phyloP scores from a whole-genome alignment of 1,140 invertebrate genomes.

The Mizuhopecten yessoensis region DNA sequence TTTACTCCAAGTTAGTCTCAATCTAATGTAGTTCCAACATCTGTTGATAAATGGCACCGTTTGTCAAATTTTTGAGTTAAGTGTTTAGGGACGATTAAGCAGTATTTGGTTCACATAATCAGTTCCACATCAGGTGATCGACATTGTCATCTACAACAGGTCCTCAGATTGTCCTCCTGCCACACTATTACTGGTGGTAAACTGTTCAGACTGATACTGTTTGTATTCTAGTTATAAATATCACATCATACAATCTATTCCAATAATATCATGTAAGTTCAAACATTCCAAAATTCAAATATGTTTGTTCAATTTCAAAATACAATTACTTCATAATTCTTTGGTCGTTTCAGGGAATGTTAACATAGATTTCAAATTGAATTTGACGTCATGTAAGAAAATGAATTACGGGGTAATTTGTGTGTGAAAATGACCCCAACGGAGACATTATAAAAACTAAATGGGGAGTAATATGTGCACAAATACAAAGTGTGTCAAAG shows the following conservation, averaged over 20 bases:
- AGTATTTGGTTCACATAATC: background rate
- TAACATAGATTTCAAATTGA: background rate
- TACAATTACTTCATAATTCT: too few relatives aligned
- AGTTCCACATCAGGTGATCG: background rate
- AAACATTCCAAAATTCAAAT: background rate
- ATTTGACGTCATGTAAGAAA: constrained; percentile 2
- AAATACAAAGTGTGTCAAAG: constrained; percentile 27
- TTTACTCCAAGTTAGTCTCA: background rate
- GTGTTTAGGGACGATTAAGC: background rate
- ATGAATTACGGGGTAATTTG: background rate
- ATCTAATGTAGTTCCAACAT: constrained; percentile 19
- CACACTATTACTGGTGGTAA: too few relatives aligned
- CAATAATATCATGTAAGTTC: background rate
- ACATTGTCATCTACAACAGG: background rate
- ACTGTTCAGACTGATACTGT: too few relatives aligned
- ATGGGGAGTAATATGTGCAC: background rate
- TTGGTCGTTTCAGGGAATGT: background rate
- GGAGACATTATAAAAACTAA: constrained; percentile 28
- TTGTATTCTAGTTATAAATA: too few relatives aligned
- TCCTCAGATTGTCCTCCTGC: too few relatives aligned
- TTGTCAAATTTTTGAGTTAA: background rate
- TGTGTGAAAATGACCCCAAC: constrained; percentile 10
- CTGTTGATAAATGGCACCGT: background rate
- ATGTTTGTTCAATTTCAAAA: background rate
- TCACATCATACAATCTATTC: too few relatives aligned